Evolutionary conservation across 2,888 invertebrate genomes (phyloP), one percentile per base, ranked within the genome.

Genomic region (Drosophila sordidapex): DNA sequence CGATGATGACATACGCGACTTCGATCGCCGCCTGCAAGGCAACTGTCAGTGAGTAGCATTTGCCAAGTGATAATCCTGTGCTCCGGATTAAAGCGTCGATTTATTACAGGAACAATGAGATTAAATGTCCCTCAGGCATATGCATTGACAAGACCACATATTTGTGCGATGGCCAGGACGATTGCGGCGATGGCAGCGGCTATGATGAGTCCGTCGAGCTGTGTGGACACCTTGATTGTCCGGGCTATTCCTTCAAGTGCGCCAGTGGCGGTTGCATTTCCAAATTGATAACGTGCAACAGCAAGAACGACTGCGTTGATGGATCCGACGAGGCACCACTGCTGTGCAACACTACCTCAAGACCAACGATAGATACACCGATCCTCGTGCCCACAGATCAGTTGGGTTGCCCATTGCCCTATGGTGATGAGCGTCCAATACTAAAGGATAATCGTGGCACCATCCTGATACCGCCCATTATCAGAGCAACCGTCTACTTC

Each of bases 51-150:
- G 15, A 80, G 90, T 57, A 57, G 27, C n/a, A 10, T 25, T 7
- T 81, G 31, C 11, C 2, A 18, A 8, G 13, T 0, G 0, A 4
- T 21, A 2, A 11, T 13, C 7, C 7, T 27, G 4, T 49, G 10
- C 2, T 10, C 7, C 3, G 15, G 35, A 18, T 13, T 18, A 18
- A n/a, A 15, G 27, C 18, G 15, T 31, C 4, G 18, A 0, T 33
- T 49, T 4, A 13, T 54, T 65, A 31, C 61, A 90, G 89, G 33
- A 54, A 51, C 0, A 69, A 80, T 38, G 90, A 90, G 57, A 62
- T 87, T 18, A 81, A 79, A 36, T 87, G 87, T 33, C 87, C 87
- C 0, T 79, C 84, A 0, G 87, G 87, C 15, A 87, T 89, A 33
- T 87, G 87, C 62, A 64, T 87, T 27, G 83, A 83, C 29, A 87